A percentile compares a stretch with the other conserved stretches of the same genome.
phyloP scores from a whole-genome alignment of 2,797 vertebrate species.

The Champsocephalus esox region DNA sequence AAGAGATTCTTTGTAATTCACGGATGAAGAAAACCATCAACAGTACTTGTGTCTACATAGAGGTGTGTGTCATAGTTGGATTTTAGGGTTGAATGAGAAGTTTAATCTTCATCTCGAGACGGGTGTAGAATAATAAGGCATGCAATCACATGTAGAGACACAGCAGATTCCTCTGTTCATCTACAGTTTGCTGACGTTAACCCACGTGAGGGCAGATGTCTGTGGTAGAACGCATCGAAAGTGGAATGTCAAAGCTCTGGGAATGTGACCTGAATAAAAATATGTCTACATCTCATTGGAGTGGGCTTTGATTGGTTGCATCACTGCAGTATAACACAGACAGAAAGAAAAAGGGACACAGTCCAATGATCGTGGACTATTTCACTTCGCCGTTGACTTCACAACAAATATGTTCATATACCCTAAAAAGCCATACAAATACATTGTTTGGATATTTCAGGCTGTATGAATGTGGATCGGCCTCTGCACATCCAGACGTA shows the following conservation, averaged over 20 bases:
- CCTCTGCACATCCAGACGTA: conserved; percentile 16
- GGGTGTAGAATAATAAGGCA: conserved; percentile 27
- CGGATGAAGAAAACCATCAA: conserved; percentile 2
- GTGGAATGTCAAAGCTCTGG: neutral
- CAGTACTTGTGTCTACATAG: conserved; percentile 6
- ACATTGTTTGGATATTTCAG: conserved; percentile 7
- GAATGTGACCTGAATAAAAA: conserved; percentile 13
- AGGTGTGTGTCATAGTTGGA: neutral
- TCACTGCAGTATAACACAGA: conserved; percentile 1
- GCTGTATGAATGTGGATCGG: conserved; percentile 29
- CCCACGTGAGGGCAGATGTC: conserved; percentile 14
- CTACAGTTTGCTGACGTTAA: conserved; percentile 64
- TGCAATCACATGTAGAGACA: conserved; percentile 39
- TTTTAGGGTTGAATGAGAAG: conserved; percentile 39
- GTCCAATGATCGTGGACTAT: neutral
- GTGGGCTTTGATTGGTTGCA: neutral
- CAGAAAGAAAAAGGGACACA: neutral
- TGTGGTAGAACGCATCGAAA: conserved; percentile 10
- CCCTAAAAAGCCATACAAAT: neutral
- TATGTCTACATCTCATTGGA: conserved; percentile 8
- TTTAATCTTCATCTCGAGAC: conserved; percentile 26
- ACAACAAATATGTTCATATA: neutral
- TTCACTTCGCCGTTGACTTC: neutral
- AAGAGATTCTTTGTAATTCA: neutral
- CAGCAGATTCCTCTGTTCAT: conserved; percentile 47